phyloP scores from a whole-genome alignment of 2,113 vertebrate genomes.

The Oxyruncus cristatus region DNA sequence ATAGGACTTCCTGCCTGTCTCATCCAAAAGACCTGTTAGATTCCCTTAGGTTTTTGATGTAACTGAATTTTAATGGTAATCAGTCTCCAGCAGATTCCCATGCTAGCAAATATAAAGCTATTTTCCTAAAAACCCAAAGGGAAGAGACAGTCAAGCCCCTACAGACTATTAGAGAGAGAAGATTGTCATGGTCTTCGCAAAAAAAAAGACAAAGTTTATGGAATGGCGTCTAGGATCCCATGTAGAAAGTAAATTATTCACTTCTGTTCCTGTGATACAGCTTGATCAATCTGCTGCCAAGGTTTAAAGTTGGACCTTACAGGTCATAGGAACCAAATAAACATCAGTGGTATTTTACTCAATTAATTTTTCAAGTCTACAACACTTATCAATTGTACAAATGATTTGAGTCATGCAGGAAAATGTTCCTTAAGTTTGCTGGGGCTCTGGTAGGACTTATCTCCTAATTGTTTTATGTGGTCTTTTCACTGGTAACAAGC shows the following conservation, averaged over 20 bases:
- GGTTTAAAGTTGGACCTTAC: neutral
- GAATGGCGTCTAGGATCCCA: neutral
- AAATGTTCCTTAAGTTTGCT: neutral
- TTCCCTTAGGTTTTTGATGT: neutral
- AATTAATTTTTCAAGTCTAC: neutral
- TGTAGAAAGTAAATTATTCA: neutral
- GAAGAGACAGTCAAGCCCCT: neutral
- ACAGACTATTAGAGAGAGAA: neutral
- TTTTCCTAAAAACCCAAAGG: neutral
- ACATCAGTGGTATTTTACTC: accelerated
- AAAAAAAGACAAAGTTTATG: neutral
- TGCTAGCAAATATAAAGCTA: neutral
- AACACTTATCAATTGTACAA: neutral
- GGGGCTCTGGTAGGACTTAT: neutral
- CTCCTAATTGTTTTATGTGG: neutral
- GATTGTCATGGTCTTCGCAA: neutral
- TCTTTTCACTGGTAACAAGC: neutral
- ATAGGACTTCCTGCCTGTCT: neutral
- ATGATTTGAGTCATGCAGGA: neutral
- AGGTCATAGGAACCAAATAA: neutral
- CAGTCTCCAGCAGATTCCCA: neutral
- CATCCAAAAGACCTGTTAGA: neutral
- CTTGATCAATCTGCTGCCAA: neutral
- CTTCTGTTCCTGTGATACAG: neutral
- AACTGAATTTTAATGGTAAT: neutral